phyloP scores from a whole-genome alignment of 2,797 vertebrate species.

The Carcharodon carcharias region DNA sequence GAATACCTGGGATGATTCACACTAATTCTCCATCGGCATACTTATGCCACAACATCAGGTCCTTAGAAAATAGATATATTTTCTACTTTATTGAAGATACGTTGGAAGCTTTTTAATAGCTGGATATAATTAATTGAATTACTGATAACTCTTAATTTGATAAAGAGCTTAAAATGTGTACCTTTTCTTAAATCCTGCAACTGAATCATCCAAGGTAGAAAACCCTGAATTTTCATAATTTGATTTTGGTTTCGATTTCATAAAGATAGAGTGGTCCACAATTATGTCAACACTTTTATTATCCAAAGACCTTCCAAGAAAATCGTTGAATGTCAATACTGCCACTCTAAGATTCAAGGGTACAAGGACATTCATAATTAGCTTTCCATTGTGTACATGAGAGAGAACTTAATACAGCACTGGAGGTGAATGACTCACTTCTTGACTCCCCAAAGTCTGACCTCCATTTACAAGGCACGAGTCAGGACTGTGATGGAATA shows the following conservation, averaged over 20 bases:
- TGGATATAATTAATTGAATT: neutral
- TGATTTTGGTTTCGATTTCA: neutral
- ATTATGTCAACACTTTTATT: neutral
- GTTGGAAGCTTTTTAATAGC: neutral
- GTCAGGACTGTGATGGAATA: neutral
- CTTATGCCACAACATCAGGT: neutral
- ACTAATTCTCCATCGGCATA: neutral
- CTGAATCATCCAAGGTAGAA: neutral
- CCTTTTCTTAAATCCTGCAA: slow-evolving; percentile 14
- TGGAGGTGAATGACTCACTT: neutral
- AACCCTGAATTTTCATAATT: neutral
- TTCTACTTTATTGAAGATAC: neutral
- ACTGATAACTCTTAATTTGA: neutral
- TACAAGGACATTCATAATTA: neutral
- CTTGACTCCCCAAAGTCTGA: neutral
- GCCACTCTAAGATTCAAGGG: neutral
- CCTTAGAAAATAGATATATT: neutral
- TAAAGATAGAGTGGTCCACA: neutral
- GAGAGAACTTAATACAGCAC: neutral
- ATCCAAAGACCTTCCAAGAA: slow-evolving; percentile 24
- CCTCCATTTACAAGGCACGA: neutral
- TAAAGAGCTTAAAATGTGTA: neutral
- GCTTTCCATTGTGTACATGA: neutral
- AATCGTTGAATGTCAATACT: neutral
- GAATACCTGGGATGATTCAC: neutral